These are phyloP conservation scores for Caenorhabditis sulstoni DNA, from an alignment of 2,888 invertebrate species.

Conservation along the genomic window DNA sequence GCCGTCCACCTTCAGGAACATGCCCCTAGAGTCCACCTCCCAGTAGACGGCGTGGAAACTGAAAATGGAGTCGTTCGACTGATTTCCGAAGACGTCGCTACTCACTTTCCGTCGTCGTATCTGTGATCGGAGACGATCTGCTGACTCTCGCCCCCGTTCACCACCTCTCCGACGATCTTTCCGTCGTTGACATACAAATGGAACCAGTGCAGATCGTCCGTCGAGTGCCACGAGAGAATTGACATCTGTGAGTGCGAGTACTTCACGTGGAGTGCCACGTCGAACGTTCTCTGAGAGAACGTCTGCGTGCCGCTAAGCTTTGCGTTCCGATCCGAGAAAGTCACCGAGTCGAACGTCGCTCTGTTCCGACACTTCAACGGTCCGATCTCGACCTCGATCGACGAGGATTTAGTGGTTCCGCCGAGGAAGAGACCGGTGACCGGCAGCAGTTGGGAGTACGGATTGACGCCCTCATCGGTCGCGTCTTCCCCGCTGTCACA, in stretches of 20 bases:
- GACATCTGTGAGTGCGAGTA: conserved; percentile 77
- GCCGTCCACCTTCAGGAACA: conserved; percentile 65
- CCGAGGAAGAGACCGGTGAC: conserved; percentile 79
- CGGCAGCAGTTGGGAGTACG: conserved; percentile 77
- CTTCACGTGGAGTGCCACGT: conserved; percentile 73
- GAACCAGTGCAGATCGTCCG: conserved; percentile 78
- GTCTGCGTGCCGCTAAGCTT: conserved; percentile 71
- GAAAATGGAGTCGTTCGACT: background rate
- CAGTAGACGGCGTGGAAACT: conserved; percentile 58
- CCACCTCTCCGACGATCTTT: conserved; percentile 75
- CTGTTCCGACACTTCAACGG: conserved; percentile 73
- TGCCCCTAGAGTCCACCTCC: conserved; percentile 62
- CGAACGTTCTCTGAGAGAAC: conserved; percentile 70
- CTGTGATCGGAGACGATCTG: conserved; percentile 70
- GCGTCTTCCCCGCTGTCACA: conserved; percentile 78
- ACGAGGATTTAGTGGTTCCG: conserved; percentile 72
- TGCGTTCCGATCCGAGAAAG: conserved; percentile 78
- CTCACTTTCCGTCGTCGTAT: conserved; percentile 77
- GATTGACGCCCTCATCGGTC: conserved; percentile 76
- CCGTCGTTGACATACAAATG: conserved; percentile 77
- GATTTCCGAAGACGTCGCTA: conserved; percentile 7
- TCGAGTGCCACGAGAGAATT: conserved; percentile 77
- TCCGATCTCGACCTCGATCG: conserved; percentile 75
- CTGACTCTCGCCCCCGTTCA: conserved; percentile 76
- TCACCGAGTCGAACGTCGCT: conserved; percentile 72